Evolutionary conservation across 2,113 vertebrate species (phyloP).

Genomic region (Rhegmatorhina hoffmannsi): DNA sequence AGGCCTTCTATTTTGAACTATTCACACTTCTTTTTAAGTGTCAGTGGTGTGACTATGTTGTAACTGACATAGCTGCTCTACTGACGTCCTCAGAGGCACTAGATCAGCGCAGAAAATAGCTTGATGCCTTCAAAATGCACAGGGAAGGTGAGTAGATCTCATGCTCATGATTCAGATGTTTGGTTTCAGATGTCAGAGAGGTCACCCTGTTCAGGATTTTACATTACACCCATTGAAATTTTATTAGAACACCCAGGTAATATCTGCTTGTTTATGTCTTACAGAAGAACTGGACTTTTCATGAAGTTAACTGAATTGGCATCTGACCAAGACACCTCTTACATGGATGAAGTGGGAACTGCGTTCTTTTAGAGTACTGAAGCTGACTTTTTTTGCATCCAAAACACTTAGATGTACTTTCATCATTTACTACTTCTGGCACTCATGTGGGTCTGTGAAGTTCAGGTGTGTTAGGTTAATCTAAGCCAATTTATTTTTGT

Average conservation of each 20-base stretch:
- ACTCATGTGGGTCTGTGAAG: background rate
- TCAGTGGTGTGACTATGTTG: background rate
- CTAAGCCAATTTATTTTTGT: slow-evolving; percentile 17
- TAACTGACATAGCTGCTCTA: background rate
- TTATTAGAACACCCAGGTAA: background rate
- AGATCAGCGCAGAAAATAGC: background rate
- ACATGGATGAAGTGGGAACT: background rate
- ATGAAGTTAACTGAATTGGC: background rate
- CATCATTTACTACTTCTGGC: background rate
- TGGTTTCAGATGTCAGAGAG: background rate
- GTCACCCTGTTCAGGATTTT: background rate
- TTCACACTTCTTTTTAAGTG: background rate
- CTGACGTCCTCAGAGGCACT: background rate
- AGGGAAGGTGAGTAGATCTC: background rate
- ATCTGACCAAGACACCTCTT: background rate
- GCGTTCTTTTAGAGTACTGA: background rate
- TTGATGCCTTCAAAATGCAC: background rate
- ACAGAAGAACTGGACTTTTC: background rate
- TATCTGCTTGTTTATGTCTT: background rate
- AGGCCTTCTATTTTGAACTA: background rate
- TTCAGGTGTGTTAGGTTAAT: background rate
- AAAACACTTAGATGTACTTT: background rate
- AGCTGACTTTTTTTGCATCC: background rate
- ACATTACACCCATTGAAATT: background rate
- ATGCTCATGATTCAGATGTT: background rate